phyloP scores from a whole-genome alignment of 64 coral and sea anemone genomes.

The Dendrophyllia cribrosa region DNA sequence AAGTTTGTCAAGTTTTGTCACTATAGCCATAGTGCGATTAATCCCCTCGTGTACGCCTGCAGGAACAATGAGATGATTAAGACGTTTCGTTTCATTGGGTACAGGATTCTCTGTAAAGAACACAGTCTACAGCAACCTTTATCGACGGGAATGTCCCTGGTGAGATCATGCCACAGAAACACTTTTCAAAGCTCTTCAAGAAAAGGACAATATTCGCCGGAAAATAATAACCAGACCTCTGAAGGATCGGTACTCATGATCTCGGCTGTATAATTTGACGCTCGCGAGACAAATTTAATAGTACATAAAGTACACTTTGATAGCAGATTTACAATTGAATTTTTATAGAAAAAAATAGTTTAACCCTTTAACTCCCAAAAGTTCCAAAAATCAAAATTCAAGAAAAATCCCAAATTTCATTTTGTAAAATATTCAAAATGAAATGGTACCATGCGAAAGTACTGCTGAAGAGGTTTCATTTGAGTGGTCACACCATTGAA shows the following conservation, averaged over 20 bases:
- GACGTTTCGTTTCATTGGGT: slow-evolving; percentile 45
- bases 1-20: slow-evolving; percentile 83
- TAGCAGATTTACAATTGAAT: no score
- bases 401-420: no score
- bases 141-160: background rate
- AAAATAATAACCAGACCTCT: background rate
- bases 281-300: no score
- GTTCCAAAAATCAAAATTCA: no score
- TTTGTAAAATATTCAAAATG: no score
- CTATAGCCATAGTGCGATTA: slow-evolving; percentile 69
- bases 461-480: no score
- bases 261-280: background rate
- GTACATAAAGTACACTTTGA: no score
- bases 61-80: slow-evolving; percentile 71
- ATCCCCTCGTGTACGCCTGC: slow-evolving; percentile 75
- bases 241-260: background rate
- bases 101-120: slow-evolving; percentile 41
- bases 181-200: background rate
- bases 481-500: no score
- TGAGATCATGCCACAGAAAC: background rate
- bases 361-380: no score
- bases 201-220: background rate
- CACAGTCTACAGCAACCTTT: background rate
- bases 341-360: no score
- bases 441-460: no score